Conservation (phyloP, 2,797 vertebrate species). For the Echeneis naucrates region DNA sequence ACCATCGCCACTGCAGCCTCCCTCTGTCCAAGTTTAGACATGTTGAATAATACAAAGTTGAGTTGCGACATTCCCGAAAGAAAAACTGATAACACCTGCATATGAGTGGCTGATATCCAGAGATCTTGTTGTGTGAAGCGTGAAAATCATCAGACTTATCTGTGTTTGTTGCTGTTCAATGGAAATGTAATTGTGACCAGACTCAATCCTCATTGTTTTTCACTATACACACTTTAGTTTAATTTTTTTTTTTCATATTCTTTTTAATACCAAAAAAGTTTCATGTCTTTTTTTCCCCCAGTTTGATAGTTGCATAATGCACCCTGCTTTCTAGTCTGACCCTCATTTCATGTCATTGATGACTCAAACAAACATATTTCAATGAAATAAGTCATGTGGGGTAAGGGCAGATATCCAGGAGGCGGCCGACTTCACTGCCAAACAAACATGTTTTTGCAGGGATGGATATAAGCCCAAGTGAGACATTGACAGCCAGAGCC, state of each 20-base stretch:
- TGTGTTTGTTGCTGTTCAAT: background rate
- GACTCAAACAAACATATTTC: too few relatives aligned
- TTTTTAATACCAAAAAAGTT: too few relatives aligned
- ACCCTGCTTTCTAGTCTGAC: too few relatives aligned
- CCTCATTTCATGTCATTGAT: too few relatives aligned
- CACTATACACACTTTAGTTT: background rate
- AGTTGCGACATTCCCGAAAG: conserved; percentile 37
- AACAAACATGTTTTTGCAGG: conserved; percentile 14
- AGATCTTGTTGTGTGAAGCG: conserved; percentile 13
- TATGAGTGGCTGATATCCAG: conserved; percentile 36
- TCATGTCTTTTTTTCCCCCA: too few relatives aligned
- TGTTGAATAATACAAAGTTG: conserved; percentile 37
- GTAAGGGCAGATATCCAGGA: background rate
- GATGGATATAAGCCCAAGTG: conserved; percentile 8
- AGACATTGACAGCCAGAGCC: background rate
- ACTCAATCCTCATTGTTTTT: background rate
- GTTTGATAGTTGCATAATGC: too few relatives aligned
- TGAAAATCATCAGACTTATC: conserved; percentile 21
- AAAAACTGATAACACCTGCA: conserved; percentile 48
- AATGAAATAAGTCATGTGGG: background rate
- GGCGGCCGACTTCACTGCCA: background rate
- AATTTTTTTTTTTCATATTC: background rate
- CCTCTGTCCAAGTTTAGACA: conserved; percentile 37
- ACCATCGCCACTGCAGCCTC: background rate
- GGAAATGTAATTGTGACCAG: background rate